These are phyloP conservation scores for Himantopus leucocephalus DNA, from an alignment of 2,113 vertebrate genomes.

Conservation along the genomic window DNA sequence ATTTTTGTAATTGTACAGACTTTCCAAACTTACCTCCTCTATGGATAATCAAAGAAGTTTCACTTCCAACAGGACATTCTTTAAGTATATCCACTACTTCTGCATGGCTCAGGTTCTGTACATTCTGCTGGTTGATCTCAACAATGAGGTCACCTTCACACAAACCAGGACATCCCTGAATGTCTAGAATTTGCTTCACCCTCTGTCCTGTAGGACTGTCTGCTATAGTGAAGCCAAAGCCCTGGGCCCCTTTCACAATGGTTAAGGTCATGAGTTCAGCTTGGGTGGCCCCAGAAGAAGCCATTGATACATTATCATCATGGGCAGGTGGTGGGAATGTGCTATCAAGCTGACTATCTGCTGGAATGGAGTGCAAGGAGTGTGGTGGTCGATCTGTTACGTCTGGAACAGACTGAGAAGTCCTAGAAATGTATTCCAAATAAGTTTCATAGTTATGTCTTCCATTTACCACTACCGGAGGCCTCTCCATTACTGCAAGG, in stretches of 20 bases:
- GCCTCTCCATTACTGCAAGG: constrained; percentile 92
- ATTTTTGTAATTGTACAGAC: constrained; percentile 61
- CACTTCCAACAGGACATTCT: constrained; percentile 90
- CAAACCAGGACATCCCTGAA: constrained; percentile 94
- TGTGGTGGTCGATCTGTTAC: constrained; percentile 84
- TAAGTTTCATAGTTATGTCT: constrained; percentile 95
- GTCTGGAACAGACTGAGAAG: constrained; percentile 89
- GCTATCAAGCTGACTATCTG: constrained; percentile 91
- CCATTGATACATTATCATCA: constrained; percentile 96
- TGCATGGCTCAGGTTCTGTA: constrained; percentile 90
- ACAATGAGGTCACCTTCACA: constrained; percentile 96
- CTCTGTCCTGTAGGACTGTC: constrained; percentile 94
- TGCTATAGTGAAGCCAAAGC: constrained; percentile 97
- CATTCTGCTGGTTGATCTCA: constrained; percentile 96
- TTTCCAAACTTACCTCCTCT: constrained; percentile 86
- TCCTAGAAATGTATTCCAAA: constrained; percentile 96
- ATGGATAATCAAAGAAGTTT: constrained; percentile 92
- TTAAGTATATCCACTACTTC: constrained; percentile 99
- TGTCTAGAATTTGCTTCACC: constrained; percentile 97
- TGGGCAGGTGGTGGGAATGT: constrained; percentile 89
- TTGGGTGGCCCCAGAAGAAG: constrained; percentile 92
- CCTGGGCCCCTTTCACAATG: constrained; percentile 96
- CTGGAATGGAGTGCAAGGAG: constrained; percentile 84
- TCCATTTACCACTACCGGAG: constrained; percentile 92
- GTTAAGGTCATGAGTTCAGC: constrained; percentile 94